Evolutionary conservation across 2,113 vertebrate species (phyloP), one percentile per base, ranked within the genome.

Genomic region (Engraulis encrasicolus): DNA sequence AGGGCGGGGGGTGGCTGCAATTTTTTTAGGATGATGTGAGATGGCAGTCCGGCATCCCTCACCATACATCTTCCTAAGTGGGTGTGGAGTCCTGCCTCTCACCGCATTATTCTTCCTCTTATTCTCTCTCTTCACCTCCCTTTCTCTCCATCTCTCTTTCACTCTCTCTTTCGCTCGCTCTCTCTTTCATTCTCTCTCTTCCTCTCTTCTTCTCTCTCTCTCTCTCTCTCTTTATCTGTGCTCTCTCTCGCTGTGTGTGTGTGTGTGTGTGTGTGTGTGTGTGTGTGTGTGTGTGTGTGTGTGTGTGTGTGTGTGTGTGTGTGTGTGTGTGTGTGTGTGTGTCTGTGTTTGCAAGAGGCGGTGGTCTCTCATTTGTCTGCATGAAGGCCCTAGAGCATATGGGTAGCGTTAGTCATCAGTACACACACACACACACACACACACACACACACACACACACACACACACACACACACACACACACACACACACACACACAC

Each of bases 51-150:
- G 31, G 66, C 31, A 74, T 31, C 66, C 66, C 12, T 3, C 66
- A 31, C 66, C 66, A 74, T 74, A 14, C 12, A 3, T 74, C 23
- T 1, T 34, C 31, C 2, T 74, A 11, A 31, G 12, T 71, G 23
- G n/a, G 61, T 71, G 61, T 31, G 58, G 38, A 71, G 58, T 48
- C 82, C 48, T 71, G 38, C 79, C 90, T 93, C 93, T 95, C 95
- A 95, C 81, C 36, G 18, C 87, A 88, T 85, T 84, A 78, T 15
- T 78, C 79, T 23, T 45, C 6, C 54, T 86, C 82, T 58, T 82
- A 83, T 82, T 27, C 86, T 77, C 58, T 84, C 48, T 71, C 50
- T 79, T n/a, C n/a, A n/a, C n/a, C n/a, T n/a, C n/a, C n/a, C 79
- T 20, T 38, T 7, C 50, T 86, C 82, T 58, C 50, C 36, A 34